Base-by-base conservation (phyloP, 2,113 vertebrate species). In the Gymnocephalus cernua region DNA sequence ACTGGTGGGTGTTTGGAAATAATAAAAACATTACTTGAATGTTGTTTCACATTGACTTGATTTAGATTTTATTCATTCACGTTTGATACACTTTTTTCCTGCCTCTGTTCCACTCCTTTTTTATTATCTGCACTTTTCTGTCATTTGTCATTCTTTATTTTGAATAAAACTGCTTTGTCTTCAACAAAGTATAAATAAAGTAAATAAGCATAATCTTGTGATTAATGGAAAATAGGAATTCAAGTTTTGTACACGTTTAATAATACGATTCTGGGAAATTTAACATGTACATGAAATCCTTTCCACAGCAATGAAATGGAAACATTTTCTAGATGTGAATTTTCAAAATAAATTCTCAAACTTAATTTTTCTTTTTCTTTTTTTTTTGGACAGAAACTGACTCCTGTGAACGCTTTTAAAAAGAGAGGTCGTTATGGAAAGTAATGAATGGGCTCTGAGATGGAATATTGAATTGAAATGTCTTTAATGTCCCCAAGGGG, bases 1-100 rank as follows among this genome's bases (percentile, higher is more conserved):
- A 64, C 57, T 77, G 65, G 50, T 73, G 87, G 69, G 66, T 80
- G 64, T 81, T 73, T 66, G 61, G 41, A 83, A 88, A 89, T 86
- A 92, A 88, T 90, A 90, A 90, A 91, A 88, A 70, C 58, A 80
- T 48, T 62, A 90, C 77, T 91, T 90, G 85, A 91, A 89, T 56
- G 35, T 85, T 70, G 27, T 62, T 76, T 73, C 47, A 67, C 4
- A 0, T n/a, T 2, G 69, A 74, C n/a, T 72, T 66, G n/a, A 47
- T 79, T 80, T 29, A 48, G 2, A 12, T 65, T 68, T 64, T 56
- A 3, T 62, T 57, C 25, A 3, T 14, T 14, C 3, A 6, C 0
- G 6, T 27, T 65, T 59, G 10, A 58, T 2, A 3, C n/a, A 12
- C 13, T 57, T 44, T 58, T 16, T 44, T 45, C 9, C 21, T 18